phyloP scores from a whole-genome alignment of 2,797 vertebrate genomes.

The Sebastolobus alascanus region DNA sequence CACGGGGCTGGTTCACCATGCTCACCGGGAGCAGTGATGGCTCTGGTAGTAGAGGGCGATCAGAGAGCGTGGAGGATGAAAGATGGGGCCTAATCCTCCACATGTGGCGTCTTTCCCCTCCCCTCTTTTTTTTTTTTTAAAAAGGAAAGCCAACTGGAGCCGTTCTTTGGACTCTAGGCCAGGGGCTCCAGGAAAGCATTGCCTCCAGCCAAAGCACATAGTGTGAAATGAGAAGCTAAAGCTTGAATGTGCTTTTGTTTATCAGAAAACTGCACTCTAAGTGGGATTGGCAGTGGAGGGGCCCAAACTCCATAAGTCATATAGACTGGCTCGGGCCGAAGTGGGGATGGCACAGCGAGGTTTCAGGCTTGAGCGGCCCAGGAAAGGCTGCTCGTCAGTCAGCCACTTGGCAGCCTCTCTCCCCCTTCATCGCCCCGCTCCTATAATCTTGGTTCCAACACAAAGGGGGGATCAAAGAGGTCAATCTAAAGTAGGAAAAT shows the following conservation, averaged over 20 bases:
- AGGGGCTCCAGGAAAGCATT: slow-evolving; percentile 87
- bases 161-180: slow-evolving; percentile 87
- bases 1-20: slow-evolving; percentile 56
- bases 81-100: slow-evolving; percentile 89
- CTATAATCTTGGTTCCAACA: slow-evolving; percentile 78
- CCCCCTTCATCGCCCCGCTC: slow-evolving; percentile 62
- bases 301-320: slow-evolving; percentile 90
- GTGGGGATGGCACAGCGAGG: slow-evolving; percentile 73
- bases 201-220: slow-evolving; percentile 90
- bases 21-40: slow-evolving; percentile 70
- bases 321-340: slow-evolving; percentile 85
- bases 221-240: slow-evolving; percentile 92
- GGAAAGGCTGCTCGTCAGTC: slow-evolving; percentile 77
- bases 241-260: slow-evolving; percentile 92
- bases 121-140: slow-evolving; percentile 43
- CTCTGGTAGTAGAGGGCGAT: slow-evolving; percentile 81
- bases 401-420: slow-evolving; percentile 79
- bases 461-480: slow-evolving; percentile 83
- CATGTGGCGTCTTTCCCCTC: slow-evolving; percentile 81
- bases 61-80: slow-evolving; percentile 87
- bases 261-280: slow-evolving; percentile 92
- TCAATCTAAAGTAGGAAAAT: slow-evolving; percentile 85
- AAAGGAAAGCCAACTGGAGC: slow-evolving; percentile 89
- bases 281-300: slow-evolving; percentile 87
- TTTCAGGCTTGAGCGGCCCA: slow-evolving; percentile 82